Base-by-base conservation (phyloP, 2,888 invertebrate species). In the Cistogaster globosa region DNA sequence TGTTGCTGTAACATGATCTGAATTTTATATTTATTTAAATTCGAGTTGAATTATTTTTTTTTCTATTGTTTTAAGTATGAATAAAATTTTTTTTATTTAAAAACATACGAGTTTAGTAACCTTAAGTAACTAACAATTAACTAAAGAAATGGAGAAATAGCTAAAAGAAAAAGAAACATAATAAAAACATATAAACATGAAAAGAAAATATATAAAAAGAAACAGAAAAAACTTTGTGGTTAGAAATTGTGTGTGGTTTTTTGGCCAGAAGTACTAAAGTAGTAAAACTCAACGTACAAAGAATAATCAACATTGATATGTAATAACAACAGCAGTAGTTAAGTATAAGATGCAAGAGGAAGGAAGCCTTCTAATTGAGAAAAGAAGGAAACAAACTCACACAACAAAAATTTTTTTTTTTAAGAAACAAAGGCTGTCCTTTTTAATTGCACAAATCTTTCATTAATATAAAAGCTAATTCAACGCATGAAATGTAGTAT, bases 1-100 rank as follows among this genome's bases (percentile, higher is more conserved):
- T 85, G 85, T 82, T 85, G 69, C 79, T 79, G 82, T 82, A 85
- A 85, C 85, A 85, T 85, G 85, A 85, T 85, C 85, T 85, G 85
- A 82, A 85, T 85, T 85, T 85, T 82, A 85, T 85, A 85, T 82
- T 79, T 82, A 78, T 77, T 83, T 83, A 65, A 83, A 83, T 77
- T 83, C 63, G 65, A 58, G 68, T 55, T 51, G 20, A 63, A 57
- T 62, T n/a, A n/a, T n/a, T n/a, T n/a, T 42, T 14, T 58, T n/a
- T 67, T 18, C 26, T 45, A 32, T 53, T 38, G 14, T 65, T 8
- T 57, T 76, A 22, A 38, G 14, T 22, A 67, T 51, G 2, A 32
- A 12, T 42, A 42, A 45, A 36, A 48, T 58, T 82, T 57, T 20
- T 22, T 22, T 78, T 71, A n/a, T 55, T 63, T 42, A 22, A 22